Evolutionary conservation across 1,140 invertebrate genomes (phyloP).

Genomic region (Drosophila serrata): DNA sequence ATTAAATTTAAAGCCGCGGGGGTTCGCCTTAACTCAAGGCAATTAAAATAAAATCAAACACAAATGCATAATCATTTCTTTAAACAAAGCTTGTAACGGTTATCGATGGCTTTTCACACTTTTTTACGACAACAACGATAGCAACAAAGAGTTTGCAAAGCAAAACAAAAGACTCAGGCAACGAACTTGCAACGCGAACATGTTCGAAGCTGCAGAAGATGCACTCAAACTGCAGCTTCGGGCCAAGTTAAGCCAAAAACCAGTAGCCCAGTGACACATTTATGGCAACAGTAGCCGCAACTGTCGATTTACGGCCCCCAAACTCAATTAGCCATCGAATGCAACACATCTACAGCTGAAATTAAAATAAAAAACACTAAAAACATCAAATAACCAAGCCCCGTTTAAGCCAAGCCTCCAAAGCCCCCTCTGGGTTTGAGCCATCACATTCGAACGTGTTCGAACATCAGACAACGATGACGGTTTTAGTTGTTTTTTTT

Average conservation of each 20-base stretch:
- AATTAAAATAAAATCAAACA: constrained; percentile 54
- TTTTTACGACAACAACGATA: constrained; percentile 5
- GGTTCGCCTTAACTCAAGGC: constrained; percentile 13
- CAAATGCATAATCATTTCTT: constrained; percentile 64
- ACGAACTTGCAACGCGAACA: constrained; percentile 60
- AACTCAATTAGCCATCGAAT: constrained; percentile 70
- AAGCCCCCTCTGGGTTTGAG: constrained; percentile 43
- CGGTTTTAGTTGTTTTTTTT: too few species aligned
- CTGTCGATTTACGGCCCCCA: constrained; percentile 37
- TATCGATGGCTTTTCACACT: constrained; percentile 44
- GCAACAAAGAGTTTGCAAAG: background rate
- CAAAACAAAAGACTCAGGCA: constrained; percentile 70
- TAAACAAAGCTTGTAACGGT: constrained; percentile 64
- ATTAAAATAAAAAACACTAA: background rate
- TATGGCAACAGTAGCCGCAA: constrained; percentile 37
- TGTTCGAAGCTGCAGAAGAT: constrained; percentile 40
- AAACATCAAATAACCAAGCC: constrained; percentile 5
- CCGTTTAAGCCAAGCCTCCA: constrained; percentile 31
- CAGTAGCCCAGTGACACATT: constrained; percentile 68
- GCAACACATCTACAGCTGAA: constrained; percentile 22
- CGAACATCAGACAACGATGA: constrained; percentile 38
- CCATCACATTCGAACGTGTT: constrained; percentile 18
- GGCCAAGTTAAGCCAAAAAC: constrained; percentile 18
- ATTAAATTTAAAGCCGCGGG: constrained; percentile 25
- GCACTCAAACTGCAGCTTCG: constrained; percentile 37